Evolutionary conservation across 2,888 invertebrate genomes (phyloP).

Genomic region (Orgyia antiqua): DNA sequence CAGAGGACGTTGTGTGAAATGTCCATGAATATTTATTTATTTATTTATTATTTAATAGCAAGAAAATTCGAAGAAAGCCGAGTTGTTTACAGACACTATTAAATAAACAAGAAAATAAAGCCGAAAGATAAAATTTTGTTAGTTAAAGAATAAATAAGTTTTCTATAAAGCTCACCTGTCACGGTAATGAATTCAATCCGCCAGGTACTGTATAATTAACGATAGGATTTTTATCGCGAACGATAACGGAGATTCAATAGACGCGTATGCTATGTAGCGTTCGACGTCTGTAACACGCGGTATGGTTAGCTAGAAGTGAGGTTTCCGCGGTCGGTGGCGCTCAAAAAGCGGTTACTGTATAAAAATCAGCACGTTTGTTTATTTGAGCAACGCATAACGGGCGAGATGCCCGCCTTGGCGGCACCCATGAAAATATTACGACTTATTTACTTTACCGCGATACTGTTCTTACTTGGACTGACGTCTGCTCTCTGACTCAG

Average conservation of each 20-base stretch:
- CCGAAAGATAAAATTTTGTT: too few relatives aligned
- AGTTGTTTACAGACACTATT: too few relatives aligned
- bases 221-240: not conserved
- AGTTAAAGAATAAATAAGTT: not conserved
- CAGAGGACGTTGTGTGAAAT: too few relatives aligned
- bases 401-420: constrained; percentile 58
- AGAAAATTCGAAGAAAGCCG: too few relatives aligned
- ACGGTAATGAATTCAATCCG: not conserved
- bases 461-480: constrained; percentile 56
- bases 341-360: constrained; percentile 58
- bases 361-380: constrained; percentile 70
- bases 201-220: not conserved
- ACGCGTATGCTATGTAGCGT: constrained; percentile 16
- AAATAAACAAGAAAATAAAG: too few relatives aligned
- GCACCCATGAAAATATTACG: constrained; percentile 72
- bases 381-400: constrained; percentile 64
- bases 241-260: not conserved
- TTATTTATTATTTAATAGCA: too few relatives aligned
- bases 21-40: too few relatives aligned
- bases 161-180: not conserved
- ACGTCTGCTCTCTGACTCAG: constrained; percentile 51
- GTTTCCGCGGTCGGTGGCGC: constrained; percentile 32
- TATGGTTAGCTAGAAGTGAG: constrained; percentile 47
- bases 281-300: constrained; percentile 16
- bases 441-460: constrained; percentile 69